These are phyloP conservation scores for Chelonus insularis DNA, from an alignment of 1,140 invertebrate species.

Conservation along the genomic window DNA sequence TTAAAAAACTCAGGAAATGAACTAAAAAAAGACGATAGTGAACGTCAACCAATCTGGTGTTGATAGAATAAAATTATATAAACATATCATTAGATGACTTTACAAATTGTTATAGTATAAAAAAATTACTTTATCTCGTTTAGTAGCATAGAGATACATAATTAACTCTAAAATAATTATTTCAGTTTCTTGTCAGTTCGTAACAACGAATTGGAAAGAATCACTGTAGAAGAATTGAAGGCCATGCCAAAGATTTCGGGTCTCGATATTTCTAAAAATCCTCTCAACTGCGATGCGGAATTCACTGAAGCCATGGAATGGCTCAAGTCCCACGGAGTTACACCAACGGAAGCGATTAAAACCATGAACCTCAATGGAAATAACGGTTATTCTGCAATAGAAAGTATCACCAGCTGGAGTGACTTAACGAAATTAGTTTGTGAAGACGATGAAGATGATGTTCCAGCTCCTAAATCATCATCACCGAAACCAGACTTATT, in stretches of 20 bases:
- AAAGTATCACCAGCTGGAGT: slow-evolving; percentile 45
- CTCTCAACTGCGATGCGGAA: slow-evolving; percentile 53
- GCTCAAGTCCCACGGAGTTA: slow-evolving; percentile 50
- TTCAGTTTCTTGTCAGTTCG: slow-evolving; percentile 50
- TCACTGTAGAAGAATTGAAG: slow-evolving; percentile 52
- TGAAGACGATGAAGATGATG: slow-evolving; percentile 38
- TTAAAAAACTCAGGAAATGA: too few relatives aligned
- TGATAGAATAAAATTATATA: too few relatives aligned
- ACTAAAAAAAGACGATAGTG: too few relatives aligned
- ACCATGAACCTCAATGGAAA: slow-evolving; percentile 29
- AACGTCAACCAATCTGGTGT: too few relatives aligned
- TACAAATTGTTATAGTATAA: too few relatives aligned
- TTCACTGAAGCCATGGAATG: slow-evolving; percentile 54
- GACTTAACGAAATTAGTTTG: slow-evolving; percentile 51
- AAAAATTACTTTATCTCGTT: too few relatives aligned
- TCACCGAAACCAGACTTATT: not conserved
- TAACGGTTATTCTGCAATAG: slow-evolving; percentile 33
- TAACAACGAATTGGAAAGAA: slow-evolving; percentile 45
- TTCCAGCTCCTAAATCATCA: slow-evolving; percentile 33
- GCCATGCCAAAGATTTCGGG: slow-evolving; percentile 50
- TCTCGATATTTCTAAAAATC: slow-evolving; percentile 54
- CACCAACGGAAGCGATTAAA: slow-evolving; percentile 41
- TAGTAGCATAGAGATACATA: too few relatives aligned
- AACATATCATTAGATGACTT: too few relatives aligned
- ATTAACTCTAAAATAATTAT: too few relatives aligned